Conservation (phyloP, 2,113 vertebrate genomes). For the Carassius gibelio region DNA sequence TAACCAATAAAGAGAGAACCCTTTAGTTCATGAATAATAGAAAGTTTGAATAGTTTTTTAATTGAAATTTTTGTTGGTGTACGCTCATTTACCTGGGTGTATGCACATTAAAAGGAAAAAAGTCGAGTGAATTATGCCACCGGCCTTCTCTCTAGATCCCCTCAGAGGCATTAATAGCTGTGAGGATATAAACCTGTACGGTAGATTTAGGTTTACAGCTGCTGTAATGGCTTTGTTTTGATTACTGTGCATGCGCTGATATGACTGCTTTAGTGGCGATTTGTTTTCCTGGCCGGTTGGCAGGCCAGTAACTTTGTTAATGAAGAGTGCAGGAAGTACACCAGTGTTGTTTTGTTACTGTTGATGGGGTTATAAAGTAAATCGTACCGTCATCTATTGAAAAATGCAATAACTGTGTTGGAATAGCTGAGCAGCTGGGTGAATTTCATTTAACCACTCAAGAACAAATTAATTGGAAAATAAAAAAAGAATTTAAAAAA, state of each 20-base stretch:
- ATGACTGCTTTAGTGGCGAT: conserved; percentile 8
- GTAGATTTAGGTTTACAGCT: conserved; percentile 36
- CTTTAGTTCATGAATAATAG: conserved; percentile 60
- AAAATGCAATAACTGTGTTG: background rate
- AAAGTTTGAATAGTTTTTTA: conserved; percentile 61
- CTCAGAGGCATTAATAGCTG: background rate
- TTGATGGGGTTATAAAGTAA: conserved; percentile 5
- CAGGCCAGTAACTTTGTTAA: background rate
- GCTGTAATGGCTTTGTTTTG: conserved; percentile 45
- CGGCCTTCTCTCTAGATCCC: background rate
- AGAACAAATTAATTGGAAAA: background rate
- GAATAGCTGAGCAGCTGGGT: background rate
- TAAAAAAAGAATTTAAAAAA: too few relatives aligned
- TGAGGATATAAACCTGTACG: conserved; percentile 41
- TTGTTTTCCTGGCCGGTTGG: background rate
- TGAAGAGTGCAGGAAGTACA: background rate
- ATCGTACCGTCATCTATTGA: background rate
- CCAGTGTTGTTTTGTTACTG: background rate
- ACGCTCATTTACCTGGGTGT: conserved; percentile 35
- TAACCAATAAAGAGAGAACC: conserved; percentile 46
- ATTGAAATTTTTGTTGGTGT: conserved; percentile 55
- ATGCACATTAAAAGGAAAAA: conserved; percentile 6
- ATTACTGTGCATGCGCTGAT: conserved; percentile 13
- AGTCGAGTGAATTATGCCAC: background rate
- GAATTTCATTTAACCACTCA: background rate